phyloP scores from a whole-genome alignment of 1,140 invertebrate species.

The Pseudomyrmex concolor region DNA sequence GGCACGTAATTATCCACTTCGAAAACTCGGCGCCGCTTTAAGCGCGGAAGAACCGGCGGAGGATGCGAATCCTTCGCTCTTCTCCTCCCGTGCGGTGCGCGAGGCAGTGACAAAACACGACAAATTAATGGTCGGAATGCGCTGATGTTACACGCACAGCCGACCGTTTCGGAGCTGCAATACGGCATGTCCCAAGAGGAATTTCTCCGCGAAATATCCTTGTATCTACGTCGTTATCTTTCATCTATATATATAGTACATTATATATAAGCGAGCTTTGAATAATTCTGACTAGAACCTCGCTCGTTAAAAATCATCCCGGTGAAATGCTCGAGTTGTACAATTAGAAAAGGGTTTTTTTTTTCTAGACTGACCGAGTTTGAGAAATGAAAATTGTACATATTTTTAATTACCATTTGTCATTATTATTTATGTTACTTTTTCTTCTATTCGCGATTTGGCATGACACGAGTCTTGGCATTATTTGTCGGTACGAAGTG shows the following conservation, averaged over 20 bases:
- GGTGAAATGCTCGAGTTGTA: background rate
- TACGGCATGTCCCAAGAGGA: slow-evolving; percentile 42
- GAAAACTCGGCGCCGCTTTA: slow-evolving; percentile 61
- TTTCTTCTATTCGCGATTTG: no score
- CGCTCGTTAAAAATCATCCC: slow-evolving; percentile 14
- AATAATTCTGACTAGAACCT: background rate
- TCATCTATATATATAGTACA: background rate
- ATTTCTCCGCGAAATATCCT: slow-evolving; percentile 31
- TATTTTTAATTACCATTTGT: no score
- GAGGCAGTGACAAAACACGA: slow-evolving; percentile 56
- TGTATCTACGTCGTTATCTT: background rate
- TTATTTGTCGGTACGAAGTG: no score
- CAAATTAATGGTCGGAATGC: slow-evolving; percentile 58
- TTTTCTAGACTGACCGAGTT: no score
- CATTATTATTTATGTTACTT: no score
- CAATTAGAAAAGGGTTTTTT: background rate
- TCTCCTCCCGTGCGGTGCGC: slow-evolving; percentile 19
- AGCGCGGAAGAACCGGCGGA: slow-evolving; percentile 50
- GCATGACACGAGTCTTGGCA: no score
- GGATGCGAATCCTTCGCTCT: background rate
- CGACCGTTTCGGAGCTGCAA: slow-evolving; percentile 49
- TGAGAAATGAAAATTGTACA: no score
- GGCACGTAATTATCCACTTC: slow-evolving; percentile 68
- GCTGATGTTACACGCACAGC: slow-evolving; percentile 50
- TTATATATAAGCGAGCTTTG: background rate